Evolutionary conservation across 2,797 vertebrate species (phyloP).

Genomic region (Harpagifer antarcticus): DNA sequence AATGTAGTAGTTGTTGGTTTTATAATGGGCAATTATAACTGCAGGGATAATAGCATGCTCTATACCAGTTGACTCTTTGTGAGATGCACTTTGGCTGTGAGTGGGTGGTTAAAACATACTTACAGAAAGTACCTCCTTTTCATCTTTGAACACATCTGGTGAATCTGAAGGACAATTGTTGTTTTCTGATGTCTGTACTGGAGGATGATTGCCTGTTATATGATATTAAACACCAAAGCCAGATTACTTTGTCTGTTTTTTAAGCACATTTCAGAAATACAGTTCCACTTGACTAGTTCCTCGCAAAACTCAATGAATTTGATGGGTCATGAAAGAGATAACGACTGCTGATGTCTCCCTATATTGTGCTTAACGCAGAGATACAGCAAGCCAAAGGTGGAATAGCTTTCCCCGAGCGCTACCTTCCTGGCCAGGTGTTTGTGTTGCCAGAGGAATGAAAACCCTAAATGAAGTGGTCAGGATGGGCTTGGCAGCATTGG

Average conservation of each 20-base stretch:
- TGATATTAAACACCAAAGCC: conserved; percentile 17
- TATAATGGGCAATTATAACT: conserved; percentile 8
- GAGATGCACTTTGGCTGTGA: conserved; percentile 39
- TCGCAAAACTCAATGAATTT: conserved; percentile 34
- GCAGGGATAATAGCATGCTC: neutral
- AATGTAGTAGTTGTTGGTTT: conserved; percentile 18
- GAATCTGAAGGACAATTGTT: too few species aligned
- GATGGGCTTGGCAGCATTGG: conserved; percentile 73
- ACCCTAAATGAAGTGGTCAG: conserved; percentile 82
- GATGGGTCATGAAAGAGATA: conserved; percentile 52
- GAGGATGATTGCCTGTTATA: conserved; percentile 15
- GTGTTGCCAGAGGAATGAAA: conserved; percentile 85
- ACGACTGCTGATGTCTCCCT: conserved; percentile 57
- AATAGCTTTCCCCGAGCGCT: conserved; percentile 69
- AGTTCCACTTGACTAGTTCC: conserved; percentile 14
- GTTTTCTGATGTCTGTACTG: conserved; percentile 1
- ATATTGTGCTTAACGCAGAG: conserved; percentile 52
- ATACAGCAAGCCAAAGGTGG: conserved; percentile 72
- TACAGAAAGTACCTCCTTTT: neutral
- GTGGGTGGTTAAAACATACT: conserved; percentile 31
- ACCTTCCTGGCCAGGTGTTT: conserved; percentile 71
- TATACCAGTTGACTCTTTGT: conserved; percentile 40
- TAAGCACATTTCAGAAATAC: conserved; percentile 19
- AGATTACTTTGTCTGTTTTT: conserved; percentile 4
- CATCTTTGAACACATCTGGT: conserved; percentile 38